A percentile compares a stretch with the other conserved stretches of the same genome.
Conservation (phyloP, 2,888 invertebrate genomes). For the Pharmacophagus antenor region DNA sequence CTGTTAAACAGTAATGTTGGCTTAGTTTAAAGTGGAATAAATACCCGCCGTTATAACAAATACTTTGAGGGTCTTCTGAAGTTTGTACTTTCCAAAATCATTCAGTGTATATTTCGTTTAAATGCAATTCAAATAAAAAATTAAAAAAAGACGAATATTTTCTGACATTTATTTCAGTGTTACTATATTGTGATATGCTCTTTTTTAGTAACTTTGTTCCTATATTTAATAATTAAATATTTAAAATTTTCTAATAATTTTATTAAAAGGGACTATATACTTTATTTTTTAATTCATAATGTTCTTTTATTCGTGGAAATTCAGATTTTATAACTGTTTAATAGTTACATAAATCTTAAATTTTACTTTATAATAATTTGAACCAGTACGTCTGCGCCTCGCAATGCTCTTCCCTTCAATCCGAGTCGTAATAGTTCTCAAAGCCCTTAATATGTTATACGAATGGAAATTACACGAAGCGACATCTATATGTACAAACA, state of each 20-base stretch:
- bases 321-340: neutral
- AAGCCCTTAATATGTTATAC: constrained; percentile 49
- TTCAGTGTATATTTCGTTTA: no score
- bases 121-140: neutral
- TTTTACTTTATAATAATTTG: neutral
- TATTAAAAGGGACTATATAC: neutral
- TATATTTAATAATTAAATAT: neutral
- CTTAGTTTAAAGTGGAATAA: no score
- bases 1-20: no score
- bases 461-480: constrained; percentile 40
- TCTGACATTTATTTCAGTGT: neutral
- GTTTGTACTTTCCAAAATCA: no score
- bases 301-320: neutral
- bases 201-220: constrained; percentile 4
- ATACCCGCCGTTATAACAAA: no score
- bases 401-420: constrained; percentile 11
- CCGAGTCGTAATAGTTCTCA: constrained; percentile 48
- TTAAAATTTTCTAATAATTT: neutral
- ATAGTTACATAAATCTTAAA: neutral
- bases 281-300: neutral
- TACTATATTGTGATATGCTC: neutral
- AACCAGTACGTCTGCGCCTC: neutral
- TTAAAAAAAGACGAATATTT: neutral
- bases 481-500: constrained; percentile 47
- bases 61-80: no score